Evolutionary conservation across 2,888 invertebrate species (phyloP).

Genomic region (Eupeodes latifasciatus): DNA sequence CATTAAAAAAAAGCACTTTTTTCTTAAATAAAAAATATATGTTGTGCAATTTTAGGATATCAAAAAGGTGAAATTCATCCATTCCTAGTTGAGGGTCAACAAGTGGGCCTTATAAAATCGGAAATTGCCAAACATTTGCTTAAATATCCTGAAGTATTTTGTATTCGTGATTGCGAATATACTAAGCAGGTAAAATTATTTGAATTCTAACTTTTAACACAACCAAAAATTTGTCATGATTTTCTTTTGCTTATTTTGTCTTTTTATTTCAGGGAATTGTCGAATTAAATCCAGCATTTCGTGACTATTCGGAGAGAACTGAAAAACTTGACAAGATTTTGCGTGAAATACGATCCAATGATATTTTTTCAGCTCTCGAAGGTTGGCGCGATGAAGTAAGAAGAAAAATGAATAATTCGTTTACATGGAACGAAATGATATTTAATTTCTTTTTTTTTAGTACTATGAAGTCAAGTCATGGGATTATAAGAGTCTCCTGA

Average conservation of each 20-base stretch:
- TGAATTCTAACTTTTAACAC: too few relatives aligned
- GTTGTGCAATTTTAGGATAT: slow-evolving; percentile 86
- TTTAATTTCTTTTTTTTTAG: slow-evolving; percentile 82
- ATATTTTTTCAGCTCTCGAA: slow-evolving; percentile 91
- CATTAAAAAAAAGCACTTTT: background rate
- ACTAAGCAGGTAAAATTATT: slow-evolving; percentile 81
- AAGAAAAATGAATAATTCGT: background rate
- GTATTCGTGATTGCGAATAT: slow-evolving; percentile 83
- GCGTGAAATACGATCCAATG: slow-evolving; percentile 89
- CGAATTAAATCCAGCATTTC: slow-evolving; percentile 93
- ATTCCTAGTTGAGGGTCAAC: slow-evolving; percentile 94
- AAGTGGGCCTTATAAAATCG: slow-evolving; percentile 94
- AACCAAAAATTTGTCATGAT: background rate
- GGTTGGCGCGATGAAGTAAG: slow-evolving; percentile 97
- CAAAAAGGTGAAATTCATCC: slow-evolving; percentile 92
- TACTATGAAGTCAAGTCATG: slow-evolving; percentile 93
- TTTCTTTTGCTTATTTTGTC: background rate
- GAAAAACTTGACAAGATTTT: slow-evolving; percentile 91
- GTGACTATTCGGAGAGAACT: slow-evolving; percentile 93
- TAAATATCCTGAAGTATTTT: slow-evolving; percentile 91
- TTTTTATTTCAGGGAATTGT: slow-evolving; percentile 88
- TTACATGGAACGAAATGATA: background rate
- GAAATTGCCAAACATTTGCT: slow-evolving; percentile 92
- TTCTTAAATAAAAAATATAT: background rate
- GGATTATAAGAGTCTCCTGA: slow-evolving; percentile 86